Base-by-base conservation (phyloP, 2,888 invertebrate species). In the Luperina testacea region DNA sequence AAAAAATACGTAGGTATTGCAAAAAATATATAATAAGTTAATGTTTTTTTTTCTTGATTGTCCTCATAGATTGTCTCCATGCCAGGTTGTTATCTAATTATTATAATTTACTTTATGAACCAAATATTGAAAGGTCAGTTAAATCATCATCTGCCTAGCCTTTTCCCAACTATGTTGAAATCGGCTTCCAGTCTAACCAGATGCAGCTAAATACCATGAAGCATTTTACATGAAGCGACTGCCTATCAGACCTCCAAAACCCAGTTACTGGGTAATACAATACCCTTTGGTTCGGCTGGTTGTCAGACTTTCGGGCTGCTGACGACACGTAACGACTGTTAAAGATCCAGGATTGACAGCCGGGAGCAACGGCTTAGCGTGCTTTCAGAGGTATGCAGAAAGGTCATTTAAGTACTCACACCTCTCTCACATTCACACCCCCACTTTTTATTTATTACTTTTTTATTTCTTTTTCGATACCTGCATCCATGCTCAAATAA, bases 71-170 rank as follows among this genome's bases (percentile, higher is more conserved):
- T 67, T 63, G 71, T 82, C 20, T 72, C 20, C 15, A 68, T 20
- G 57, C 65, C 76, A 76, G 67, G 67, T 81, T 63, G 27, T 57
- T 81, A 64, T 59, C n/a, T n/a, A 38, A 65, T 61, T 67, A 67
- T 71, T 45, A 38, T 64, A 45, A 75, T 65, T 75, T 61, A 53
- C 59, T 67, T 15, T 27, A 71, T 53, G 75, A 75, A 61, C 38
- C 57, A 9, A 53, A 27, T 82, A 15, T 67, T 63, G 13, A 57
- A 57, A 48, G 13, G 48, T 15, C 48, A 48, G 48, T 48, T 48
- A 48, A 48, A 48, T 48, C 48, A 48, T 48, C 13, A 15, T 48
- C 48, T 48, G 48, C 15, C 15, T 48, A 48, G 48, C 48, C 48
- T 48, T 48, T 57, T 48, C 48, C 48, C 48, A 48, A 48, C 15